Base-by-base conservation (phyloP, 2,888 invertebrate genomes). In the Synergus japonicus region DNA sequence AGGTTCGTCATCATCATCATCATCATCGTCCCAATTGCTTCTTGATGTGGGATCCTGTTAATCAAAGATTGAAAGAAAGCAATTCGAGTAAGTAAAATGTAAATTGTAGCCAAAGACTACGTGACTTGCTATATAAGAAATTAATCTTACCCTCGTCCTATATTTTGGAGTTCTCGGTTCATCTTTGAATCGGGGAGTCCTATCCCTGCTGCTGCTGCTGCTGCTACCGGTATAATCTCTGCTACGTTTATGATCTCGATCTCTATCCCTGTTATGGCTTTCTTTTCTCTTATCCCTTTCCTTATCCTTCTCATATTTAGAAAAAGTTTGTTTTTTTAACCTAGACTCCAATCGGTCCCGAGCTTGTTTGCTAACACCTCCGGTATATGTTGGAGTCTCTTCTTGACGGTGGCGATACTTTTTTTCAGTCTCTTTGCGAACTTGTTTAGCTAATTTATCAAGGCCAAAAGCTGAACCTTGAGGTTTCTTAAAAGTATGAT, bases 341-440 rank as follows among this genome's bases (percentile, higher is more conserved):
- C 92, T 81, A 63, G 89, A 80, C 83, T 90, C 88, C 88, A 97
- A 93, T 67, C 97, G 94, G 86, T 96, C 95, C 79, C 95, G 93
- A 0, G 97, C 97, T 89, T 95, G 95, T 79, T 95, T 95, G 44
- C 97, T 97, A 37, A 98, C 96, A 7, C 98, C 98, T 5, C 98
- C 98, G 0, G 98, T 98, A 89, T 98, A 96, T 0, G 98, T 97
- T 0, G 99, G 99, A 0, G 98, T 98, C 93, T 99, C 98, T 87
- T 96, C 96, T 86, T 96, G 95, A 13, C 95, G 94, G 76, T 95
- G 94, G 73, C 98, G 94, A 89, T 98, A 97, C 90, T 97, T 96
- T 69, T 96, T 93, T 77, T 90, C 90, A 76, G 89, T 92, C 88
- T 95, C 94, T 82, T 92, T 93, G 10, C 96, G 94, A 84, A 96